phyloP scores from a whole-genome alignment of 2,888 invertebrate species.

The Oscheius onirici region DNA sequence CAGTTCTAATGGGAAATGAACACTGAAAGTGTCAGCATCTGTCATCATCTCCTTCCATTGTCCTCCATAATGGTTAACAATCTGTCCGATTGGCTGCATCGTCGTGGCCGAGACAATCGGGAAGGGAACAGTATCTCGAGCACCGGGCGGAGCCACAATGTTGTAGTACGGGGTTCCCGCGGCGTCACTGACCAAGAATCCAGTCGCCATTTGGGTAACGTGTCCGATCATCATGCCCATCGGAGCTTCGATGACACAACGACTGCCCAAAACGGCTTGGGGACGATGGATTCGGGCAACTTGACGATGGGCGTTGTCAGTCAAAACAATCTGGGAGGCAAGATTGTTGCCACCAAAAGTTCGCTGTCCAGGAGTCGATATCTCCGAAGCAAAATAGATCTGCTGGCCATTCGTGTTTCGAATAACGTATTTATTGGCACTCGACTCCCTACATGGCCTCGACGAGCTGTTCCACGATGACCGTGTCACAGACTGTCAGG shows the following conservation, averaged over 20 bases:
- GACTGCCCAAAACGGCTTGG: too few relatives aligned
- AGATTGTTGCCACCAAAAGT: too few relatives aligned
- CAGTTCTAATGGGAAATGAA: slow-evolving; percentile 26
- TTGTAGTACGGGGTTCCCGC: not conserved
- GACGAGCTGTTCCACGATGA: too few relatives aligned
- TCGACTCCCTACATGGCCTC: too few relatives aligned
- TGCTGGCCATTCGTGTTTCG: too few relatives aligned
- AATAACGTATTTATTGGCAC: too few relatives aligned
- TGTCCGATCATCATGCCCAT: not conserved
- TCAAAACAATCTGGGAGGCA: too few relatives aligned
- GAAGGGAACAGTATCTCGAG: not conserved
- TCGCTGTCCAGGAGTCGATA: too few relatives aligned
- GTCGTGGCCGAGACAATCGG: not conserved
- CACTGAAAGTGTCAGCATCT: slow-evolving; percentile 1
- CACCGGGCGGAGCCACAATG: not conserved
- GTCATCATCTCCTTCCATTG: not conserved
- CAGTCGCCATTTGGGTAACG: not conserved
- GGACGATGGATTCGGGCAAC: too few relatives aligned
- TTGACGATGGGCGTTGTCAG: too few relatives aligned
- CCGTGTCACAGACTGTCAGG: too few relatives aligned
- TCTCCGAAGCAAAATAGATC: too few relatives aligned
- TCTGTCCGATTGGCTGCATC: not conserved
- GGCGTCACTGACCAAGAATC: not conserved
- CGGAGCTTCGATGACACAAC: not conserved
- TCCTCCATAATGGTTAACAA: slow-evolving; percentile 6